Evolutionary conservation across 1,140 invertebrate species (phyloP).

Genomic region (Samia ricini): DNA sequence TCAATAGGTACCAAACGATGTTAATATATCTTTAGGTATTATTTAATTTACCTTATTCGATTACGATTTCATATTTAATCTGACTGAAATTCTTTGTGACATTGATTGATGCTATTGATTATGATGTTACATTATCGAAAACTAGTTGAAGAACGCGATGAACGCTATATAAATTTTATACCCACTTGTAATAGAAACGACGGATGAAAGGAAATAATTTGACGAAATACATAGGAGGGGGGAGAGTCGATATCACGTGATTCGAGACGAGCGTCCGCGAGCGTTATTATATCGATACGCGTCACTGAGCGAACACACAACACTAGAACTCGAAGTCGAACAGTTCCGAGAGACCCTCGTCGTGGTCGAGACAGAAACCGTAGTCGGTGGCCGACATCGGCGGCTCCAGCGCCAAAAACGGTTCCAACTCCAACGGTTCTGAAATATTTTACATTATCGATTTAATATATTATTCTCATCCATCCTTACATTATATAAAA

Average conservation of each 20-base stretch:
- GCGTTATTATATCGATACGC: not conserved
- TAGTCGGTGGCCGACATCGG: conserved; percentile 90
- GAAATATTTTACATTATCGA: conserved; percentile 29
- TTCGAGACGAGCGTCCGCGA: not conserved
- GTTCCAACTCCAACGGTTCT: conserved; percentile 78
- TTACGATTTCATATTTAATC: too few species aligned
- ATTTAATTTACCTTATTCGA: too few species aligned
- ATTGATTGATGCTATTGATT: too few species aligned
- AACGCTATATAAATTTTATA: not conserved
- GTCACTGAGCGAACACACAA: conserved; percentile 7
- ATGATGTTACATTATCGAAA: too few species aligned
- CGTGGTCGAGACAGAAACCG: conserved; percentile 88
- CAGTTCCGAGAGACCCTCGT: conserved; percentile 91
- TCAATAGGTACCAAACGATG: too few species aligned
- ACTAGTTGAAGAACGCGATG: too few species aligned
- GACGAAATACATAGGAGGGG: not conserved
- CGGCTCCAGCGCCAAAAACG: conserved; percentile 89
- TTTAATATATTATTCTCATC: not conserved
- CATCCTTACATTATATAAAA: too few species aligned
- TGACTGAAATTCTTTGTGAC: too few species aligned
- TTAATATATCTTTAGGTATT: too few species aligned
- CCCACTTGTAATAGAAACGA: not conserved
- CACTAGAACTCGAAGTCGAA: conserved; percentile 85
- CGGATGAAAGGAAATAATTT: not conserved
- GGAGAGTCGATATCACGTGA: not conserved